These are phyloP conservation scores for Cryptus viduatorius DNA, from an alignment of 2,888 invertebrate species.

Conservation along the genomic window DNA sequence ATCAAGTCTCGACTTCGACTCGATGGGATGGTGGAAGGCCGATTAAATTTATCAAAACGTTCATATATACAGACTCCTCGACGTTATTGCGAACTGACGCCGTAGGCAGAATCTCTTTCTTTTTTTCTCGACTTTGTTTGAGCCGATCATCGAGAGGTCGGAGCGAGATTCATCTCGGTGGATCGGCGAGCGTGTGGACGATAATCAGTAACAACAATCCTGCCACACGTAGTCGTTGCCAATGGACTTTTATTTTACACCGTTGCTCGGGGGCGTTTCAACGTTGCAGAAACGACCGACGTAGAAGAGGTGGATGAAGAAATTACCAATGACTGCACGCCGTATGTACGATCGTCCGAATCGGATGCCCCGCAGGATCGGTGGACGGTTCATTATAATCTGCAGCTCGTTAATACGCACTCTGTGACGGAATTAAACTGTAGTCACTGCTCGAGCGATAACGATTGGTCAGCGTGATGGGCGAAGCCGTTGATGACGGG, in stretches of 20 bases:
- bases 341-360: neutral
- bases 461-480: neutral
- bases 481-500: conserved; percentile 9
- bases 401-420: conserved; percentile 16
- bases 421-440: conserved; percentile 28
- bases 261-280: conserved; percentile 16
- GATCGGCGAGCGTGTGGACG: conserved; percentile 26
- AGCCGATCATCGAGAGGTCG: conserved; percentile 12
- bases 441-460: neutral
- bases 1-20: conserved; percentile 72
- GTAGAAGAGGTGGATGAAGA: neutral
- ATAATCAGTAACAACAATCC: conserved; percentile 25
- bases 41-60: conserved; percentile 63
- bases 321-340: conserved; percentile 4
- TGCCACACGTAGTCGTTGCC: neutral
- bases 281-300: neutral
- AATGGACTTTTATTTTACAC: conserved; percentile 34
- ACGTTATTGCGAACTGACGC: conserved; percentile 37
- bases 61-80: conserved; percentile 23
- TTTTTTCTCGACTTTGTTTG: conserved; percentile 12
- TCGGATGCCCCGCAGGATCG: conserved; percentile 41
- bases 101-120: conserved; percentile 34
- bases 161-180: conserved; percentile 3
- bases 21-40: conserved; percentile 48
- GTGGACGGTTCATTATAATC: conserved; percentile 32